Evolutionary conservation across 1,140 invertebrate genomes (phyloP), one percentile per base, ranked within the genome.

Genomic region (Leptopilina clavipes): DNA sequence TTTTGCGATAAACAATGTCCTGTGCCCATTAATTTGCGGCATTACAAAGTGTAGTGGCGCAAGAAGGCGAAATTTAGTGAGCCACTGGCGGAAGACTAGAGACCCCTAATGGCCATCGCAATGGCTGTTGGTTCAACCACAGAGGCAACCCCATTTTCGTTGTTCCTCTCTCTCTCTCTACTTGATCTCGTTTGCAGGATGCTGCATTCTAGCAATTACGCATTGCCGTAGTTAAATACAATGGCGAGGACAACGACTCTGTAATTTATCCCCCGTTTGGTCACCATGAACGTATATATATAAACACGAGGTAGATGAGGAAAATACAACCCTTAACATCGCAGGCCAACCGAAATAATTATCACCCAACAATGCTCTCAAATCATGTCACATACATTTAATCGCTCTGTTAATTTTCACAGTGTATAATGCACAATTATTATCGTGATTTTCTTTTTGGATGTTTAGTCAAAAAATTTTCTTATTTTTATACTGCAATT

Each of bases 31-130:
- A 89, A 88, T 89, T 86, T 86, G 81, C 79, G 82, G 79, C 81
- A 81, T 40, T 80, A 82, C 84, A 84, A 88, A 85, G 84, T 85
- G 82, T 81, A 81, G 75, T 72, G 79, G 79, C 70, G 81, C 85
- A 88, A 86, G 85, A 84, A 88, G 86, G 78, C 80, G 82, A 89
- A 89, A 90, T 90, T 90, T 89, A 90, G 88, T 89, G 84, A 89
- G 89, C 88, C 84, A 89, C 88, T 89, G 82, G 84, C 73, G 84
- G 85, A 82, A 82, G 86, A 83, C 82, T 81, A 83, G 82, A 88
- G 85, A 87, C 86, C 87, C 85, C 86, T 90, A 90, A 89, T 90
- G 88, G 88, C 87, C 87, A 88, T 88, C 85, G 85, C 87, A 81
- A 85, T 85, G 87, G 84, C 85, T 87, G 84, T 83, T 85, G 82